Percentiles rank a stretch among this genome's conserved stretches.
Conservation (phyloP, 2,888 invertebrate species). For the Phengaris arion region DNA sequence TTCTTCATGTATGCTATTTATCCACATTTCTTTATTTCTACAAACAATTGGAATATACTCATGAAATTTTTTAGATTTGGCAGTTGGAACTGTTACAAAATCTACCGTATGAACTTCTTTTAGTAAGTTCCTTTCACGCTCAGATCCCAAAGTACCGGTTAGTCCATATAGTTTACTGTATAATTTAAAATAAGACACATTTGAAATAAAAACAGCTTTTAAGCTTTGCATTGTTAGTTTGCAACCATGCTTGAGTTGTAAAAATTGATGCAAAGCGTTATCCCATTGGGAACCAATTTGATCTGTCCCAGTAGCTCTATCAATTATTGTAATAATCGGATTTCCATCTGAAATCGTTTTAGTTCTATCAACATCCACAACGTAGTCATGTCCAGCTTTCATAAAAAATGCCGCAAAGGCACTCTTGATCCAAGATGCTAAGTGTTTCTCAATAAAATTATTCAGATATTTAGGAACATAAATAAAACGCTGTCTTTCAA, state of each 20-base stretch:
- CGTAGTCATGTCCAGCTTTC: constrained; percentile 29
- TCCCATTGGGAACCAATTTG: constrained; percentile 29
- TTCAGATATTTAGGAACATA: constrained; percentile 29
- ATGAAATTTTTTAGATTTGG: constrained; percentile 28
- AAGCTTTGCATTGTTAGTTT: constrained; percentile 30
- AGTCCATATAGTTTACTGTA: constrained; percentile 29
- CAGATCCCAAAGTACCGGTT: constrained; percentile 27
- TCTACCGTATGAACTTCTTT: constrained; percentile 29
- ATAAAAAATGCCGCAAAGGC: constrained; percentile 26
- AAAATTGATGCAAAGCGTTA: constrained; percentile 30
- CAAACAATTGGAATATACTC: constrained; percentile 25
- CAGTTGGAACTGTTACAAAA: constrained; percentile 29
- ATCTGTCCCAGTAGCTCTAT: constrained; percentile 28
- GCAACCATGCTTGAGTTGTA: constrained; percentile 31
- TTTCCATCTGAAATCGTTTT: constrained; percentile 28
- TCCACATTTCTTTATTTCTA: constrained; percentile 25
- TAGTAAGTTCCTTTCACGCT: constrained; percentile 29
- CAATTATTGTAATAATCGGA: constrained; percentile 30
- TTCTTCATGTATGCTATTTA: constrained; percentile 17
- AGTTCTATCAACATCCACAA: constrained; percentile 31
- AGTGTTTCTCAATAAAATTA: constrained; percentile 27
- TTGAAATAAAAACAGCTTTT: constrained; percentile 30
- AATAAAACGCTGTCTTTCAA: constrained; percentile 17
- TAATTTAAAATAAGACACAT: constrained; percentile 30
- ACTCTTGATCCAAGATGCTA: constrained; percentile 29